Percentiles rank a stretch among this genome's conserved stretches.
phyloP scores from a whole-genome alignment of 2,113 vertebrate species.

The Stercorarius parasiticus region DNA sequence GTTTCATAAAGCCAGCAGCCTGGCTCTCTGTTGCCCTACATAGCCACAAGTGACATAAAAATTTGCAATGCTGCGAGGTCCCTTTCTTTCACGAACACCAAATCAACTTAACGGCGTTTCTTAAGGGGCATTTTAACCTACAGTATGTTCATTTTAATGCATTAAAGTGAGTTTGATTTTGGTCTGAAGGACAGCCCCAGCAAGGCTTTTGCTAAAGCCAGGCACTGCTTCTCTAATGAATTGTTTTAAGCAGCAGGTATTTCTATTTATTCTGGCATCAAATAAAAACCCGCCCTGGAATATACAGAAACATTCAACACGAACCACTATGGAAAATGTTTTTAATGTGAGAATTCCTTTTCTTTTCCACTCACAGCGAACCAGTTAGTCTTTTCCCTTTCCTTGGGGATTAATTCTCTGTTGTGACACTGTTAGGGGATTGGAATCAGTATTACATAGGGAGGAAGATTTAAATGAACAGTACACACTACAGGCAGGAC shows the following conservation, averaged over 20 bases:
- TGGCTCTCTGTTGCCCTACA: not conserved
- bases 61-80: not conserved
- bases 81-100: not conserved
- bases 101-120: not conserved
- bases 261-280: conserved; percentile 68
- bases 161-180: not conserved
- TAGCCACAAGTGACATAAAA: not conserved
- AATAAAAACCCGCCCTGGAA: conserved; percentile 68
- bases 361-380: conserved; percentile 60
- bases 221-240: conserved; percentile 56
- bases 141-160: not conserved
- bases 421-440: not conserved
- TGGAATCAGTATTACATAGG: not conserved
- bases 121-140: not conserved
- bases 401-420: conserved; percentile 30
- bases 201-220: conserved; percentile 41
- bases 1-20: not conserved
- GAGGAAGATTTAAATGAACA: not conserved
- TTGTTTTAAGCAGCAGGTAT: conserved; percentile 69
- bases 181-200: not conserved
- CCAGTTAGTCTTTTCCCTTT: conserved; percentile 29
- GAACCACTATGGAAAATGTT: conserved; percentile 63
- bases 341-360: conserved; percentile 64
- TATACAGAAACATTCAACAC: conserved; percentile 64
- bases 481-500: not conserved